Base-by-base conservation (phyloP, 2,888 invertebrate species). In the Melanotus villosus region DNA sequence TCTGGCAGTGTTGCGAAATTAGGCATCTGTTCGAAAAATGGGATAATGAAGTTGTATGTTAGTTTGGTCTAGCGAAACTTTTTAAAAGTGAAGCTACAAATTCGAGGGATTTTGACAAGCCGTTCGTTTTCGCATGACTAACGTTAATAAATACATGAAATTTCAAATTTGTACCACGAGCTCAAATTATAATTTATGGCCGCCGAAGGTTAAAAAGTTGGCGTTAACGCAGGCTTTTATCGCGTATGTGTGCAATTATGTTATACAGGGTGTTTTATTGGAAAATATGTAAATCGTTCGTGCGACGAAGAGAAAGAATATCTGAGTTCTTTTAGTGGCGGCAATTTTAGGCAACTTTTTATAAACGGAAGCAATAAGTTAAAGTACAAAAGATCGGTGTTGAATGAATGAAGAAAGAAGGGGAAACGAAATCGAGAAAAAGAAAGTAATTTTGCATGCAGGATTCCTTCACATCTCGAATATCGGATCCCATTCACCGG, bases 391-490 rank as follows among this genome's bases (percentile, higher is more conserved):
- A 50, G 65, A 65, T 58, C 50, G 60, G 60, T 43, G 54, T 34
- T 57, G 66, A 70, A 67, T 68, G 72, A 73, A 63, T 70, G 59
- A 65, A 66, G 67, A 45, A 60, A 47, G 23, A 30, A 62, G 50
- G 30, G 45, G 19, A 63, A 63, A 34, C 45, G 59, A 57, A 71
- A 65, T 63, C 62, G 65, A 65, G 58, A 41, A 41, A 65, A 52
- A 57, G 63, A 73, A 74, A 73, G 73, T 74, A 73, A 74, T 75
- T 74, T 73, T 74, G 73, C 73, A 75, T 75, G 70, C 66, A 68
- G 65, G 73, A 70, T 68, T 68, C 65, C 56, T 68, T 71, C 64
- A 50, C 65, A 68, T 72, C 70, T 67, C 58, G 65, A 71, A 74
- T 73, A 73, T 72, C 71, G 63, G 62, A 64, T 69, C 66, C 67